These are phyloP conservation scores for Chionis minor DNA, from an alignment of 2,113 vertebrate species.

Conservation along the genomic window DNA sequence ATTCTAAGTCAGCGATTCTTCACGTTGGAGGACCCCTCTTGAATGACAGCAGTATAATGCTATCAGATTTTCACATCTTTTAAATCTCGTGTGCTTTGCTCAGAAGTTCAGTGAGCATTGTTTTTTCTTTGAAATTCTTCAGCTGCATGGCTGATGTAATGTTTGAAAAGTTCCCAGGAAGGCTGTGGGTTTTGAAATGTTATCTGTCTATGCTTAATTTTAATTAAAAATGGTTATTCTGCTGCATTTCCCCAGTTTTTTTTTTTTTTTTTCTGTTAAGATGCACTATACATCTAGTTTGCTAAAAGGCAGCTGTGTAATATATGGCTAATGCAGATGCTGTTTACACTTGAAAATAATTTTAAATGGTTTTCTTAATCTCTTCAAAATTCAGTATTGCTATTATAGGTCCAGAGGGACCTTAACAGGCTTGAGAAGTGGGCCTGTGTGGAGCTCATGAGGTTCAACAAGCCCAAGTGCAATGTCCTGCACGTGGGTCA, in stretches of 20 bases:
- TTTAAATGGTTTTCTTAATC: neutral
- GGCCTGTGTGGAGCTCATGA: no score
- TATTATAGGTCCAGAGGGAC: neutral
- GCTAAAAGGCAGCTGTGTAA: neutral
- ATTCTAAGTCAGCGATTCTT: neutral
- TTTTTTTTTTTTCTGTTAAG: neutral
- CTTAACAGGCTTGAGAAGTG: no score
- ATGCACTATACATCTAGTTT: neutral
- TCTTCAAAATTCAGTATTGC: neutral
- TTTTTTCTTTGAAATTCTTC: constrained; percentile 49
- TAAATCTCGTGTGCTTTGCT: constrained; percentile 18
- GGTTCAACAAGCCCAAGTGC: no score
- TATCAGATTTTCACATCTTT: constrained; percentile 34
- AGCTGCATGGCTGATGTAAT: neutral
- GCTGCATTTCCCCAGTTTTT: neutral
- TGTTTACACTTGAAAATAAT: neutral
- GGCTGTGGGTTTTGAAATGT: neutral
- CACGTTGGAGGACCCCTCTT: neutral
- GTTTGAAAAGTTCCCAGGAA: constrained; percentile 2
- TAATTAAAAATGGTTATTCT: neutral
- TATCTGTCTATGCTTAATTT: neutral
- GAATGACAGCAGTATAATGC: constrained; percentile 18
- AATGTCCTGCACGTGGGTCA: no score
- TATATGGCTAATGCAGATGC: neutral
- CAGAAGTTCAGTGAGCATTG: constrained; percentile 25